Conservation (phyloP, 1,140 invertebrate species). For the Varroa destructor region DNA sequence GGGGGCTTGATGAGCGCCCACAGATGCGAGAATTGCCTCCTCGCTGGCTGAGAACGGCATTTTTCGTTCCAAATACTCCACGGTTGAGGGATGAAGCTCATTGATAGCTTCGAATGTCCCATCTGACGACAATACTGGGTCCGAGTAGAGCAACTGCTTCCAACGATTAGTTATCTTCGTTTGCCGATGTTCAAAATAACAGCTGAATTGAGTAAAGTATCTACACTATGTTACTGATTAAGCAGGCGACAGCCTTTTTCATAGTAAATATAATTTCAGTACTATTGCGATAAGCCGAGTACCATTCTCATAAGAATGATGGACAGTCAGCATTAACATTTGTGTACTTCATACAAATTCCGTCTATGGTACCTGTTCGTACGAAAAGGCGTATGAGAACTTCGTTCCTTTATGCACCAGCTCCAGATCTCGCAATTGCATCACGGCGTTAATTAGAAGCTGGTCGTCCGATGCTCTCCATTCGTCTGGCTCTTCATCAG, state of each 20-base stretch:
- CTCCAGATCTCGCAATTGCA: slow-evolving; percentile 67
- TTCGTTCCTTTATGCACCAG: slow-evolving; percentile 80
- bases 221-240: no score
- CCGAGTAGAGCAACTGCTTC: slow-evolving; percentile 10
- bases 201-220: no score
- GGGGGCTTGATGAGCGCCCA: slow-evolving; percentile 4
- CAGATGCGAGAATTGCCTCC: background rate
- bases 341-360: no score
- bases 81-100: slow-evolving; percentile 47
- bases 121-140: slow-evolving; percentile 42
- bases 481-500: slow-evolving; percentile 66
- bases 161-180: background rate
- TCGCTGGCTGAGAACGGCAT: slow-evolving; percentile 33
- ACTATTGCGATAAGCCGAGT: no score
- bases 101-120: slow-evolving; percentile 66
- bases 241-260: no score
- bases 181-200: no score
- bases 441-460: slow-evolving; percentile 76
- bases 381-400: slow-evolving; percentile 86
- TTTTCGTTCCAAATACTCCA: slow-evolving; percentile 34
- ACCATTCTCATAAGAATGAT: no score
- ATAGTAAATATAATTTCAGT: no score
- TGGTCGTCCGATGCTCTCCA: slow-evolving; percentile 97
- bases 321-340: no score
- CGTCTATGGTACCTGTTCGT: slow-evolving; percentile 57